Conservation (phyloP, 1,140 invertebrate genomes). For the Nasonia giraulti region DNA sequence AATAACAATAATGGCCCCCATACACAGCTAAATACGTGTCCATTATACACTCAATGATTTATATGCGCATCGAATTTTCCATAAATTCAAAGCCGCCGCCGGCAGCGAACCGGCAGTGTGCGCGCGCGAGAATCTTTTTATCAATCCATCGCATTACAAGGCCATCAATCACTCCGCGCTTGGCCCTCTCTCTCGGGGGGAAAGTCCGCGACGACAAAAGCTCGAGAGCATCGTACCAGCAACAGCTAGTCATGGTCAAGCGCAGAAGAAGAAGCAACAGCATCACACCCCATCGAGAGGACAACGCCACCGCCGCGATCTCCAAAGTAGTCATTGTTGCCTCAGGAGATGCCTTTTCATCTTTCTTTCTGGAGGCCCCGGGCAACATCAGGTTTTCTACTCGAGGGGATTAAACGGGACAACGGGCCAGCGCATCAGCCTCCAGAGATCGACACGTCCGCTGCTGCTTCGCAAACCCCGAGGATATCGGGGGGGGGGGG, state of each 20-base stretch:
- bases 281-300: not conserved
- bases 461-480: not conserved
- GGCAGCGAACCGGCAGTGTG: not conserved
- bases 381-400: not conserved
- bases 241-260: constrained; percentile 35
- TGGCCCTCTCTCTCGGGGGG: no score
- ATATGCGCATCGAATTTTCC: constrained; percentile 16
- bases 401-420: constrained; percentile 29
- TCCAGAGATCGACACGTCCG: not conserved
- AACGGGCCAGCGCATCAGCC: not conserved
- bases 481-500: not conserved
- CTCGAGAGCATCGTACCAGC: not conserved
- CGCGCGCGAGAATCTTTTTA: constrained; percentile 14
- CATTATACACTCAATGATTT: constrained; percentile 25
- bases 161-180: constrained; percentile 37
- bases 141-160: constrained; percentile 28
- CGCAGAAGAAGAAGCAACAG: not conserved
- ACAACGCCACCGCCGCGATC: not conserved
- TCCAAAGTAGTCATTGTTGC: constrained; percentile 42
- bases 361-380: not conserved
- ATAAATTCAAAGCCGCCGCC: constrained; percentile 41
- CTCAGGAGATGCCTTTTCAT: constrained; percentile 31
- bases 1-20: not conserved
- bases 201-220: constrained; percentile 3
- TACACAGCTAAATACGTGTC: not conserved